These are phyloP conservation scores for Hemistola chrysoprasaria DNA, from an alignment of 2,888 invertebrate genomes.

Conservation along the genomic window DNA sequence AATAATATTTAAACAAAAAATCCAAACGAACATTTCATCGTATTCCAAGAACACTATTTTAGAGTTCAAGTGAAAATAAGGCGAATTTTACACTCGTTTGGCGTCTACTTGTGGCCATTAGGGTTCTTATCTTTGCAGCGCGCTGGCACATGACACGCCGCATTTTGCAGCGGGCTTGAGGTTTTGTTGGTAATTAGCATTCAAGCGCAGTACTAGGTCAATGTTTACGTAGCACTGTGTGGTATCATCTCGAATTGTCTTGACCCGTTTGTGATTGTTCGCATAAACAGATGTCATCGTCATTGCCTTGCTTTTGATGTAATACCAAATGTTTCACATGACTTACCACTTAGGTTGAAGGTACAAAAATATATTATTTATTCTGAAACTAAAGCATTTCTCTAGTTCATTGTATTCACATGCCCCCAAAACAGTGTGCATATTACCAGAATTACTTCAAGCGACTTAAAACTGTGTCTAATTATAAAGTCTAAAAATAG, in stretches of 20 bases:
- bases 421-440: no score
- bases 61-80: conserved; percentile 22
- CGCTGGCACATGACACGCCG: conserved; percentile 14
- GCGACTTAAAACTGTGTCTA: no score
- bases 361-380: no score
- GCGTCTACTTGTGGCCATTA: conserved; percentile 28
- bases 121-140: conserved; percentile 23
- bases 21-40: not conserved
- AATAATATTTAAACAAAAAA: not conserved
- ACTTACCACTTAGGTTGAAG: no score
- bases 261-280: not conserved
- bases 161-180: not conserved
- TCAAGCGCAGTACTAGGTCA: conserved; percentile 55
- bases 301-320: no score
- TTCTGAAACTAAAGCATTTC: no score
- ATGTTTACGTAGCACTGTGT: conserved; percentile 44
- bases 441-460: no score
- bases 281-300: no score
- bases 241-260: conserved; percentile 32
- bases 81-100: conserved; percentile 20
- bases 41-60: conserved; percentile 9
- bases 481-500: no score
- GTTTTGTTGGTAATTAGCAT: conserved; percentile 45
- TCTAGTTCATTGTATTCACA: no score
- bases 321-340: no score